These are phyloP conservation scores for Amblyornis subalaris DNA, from an alignment of 2,113 vertebrate genomes.

Conservation along the genomic window DNA sequence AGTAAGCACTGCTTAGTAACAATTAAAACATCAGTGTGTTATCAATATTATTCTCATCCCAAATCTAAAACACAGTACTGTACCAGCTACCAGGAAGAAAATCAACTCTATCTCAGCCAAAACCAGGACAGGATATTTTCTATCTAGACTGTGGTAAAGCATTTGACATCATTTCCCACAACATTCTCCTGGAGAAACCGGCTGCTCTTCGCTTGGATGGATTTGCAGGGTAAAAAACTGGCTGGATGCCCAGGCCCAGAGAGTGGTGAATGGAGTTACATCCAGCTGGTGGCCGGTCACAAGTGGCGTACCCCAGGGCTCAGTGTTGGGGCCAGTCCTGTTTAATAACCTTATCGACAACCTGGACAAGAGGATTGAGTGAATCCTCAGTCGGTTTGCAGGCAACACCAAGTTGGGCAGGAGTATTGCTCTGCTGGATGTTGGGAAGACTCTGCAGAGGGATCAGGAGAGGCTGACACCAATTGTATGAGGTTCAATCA, in stretches of 20 bases:
- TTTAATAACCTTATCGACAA: not conserved
- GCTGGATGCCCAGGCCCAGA: not conserved
- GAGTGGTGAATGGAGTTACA: not conserved
- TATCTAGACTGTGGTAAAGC: not conserved
- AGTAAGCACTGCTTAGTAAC: not conserved
- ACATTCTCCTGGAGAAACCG: not conserved
- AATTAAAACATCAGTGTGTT: not conserved
- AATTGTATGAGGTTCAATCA: not conserved
- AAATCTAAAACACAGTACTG: not conserved
- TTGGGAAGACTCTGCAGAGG: not conserved
- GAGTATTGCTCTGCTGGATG: not conserved
- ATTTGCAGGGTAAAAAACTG: not conserved
- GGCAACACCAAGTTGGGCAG: not conserved
- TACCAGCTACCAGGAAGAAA: not conserved
- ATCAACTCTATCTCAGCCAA: not conserved
- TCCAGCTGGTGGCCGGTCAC: not conserved
- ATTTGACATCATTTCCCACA: not conserved
- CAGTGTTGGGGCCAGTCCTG: not conserved
- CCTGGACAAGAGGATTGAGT: accelerated
- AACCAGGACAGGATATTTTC: not conserved
- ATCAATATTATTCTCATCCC: not conserved
- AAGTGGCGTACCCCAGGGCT: not conserved
- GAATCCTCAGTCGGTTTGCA: not conserved
- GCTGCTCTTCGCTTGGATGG: not conserved
- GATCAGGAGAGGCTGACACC: not conserved